phyloP scores from a whole-genome alignment of 2,797 vertebrate genomes.

The Darevskia mixta region DNA sequence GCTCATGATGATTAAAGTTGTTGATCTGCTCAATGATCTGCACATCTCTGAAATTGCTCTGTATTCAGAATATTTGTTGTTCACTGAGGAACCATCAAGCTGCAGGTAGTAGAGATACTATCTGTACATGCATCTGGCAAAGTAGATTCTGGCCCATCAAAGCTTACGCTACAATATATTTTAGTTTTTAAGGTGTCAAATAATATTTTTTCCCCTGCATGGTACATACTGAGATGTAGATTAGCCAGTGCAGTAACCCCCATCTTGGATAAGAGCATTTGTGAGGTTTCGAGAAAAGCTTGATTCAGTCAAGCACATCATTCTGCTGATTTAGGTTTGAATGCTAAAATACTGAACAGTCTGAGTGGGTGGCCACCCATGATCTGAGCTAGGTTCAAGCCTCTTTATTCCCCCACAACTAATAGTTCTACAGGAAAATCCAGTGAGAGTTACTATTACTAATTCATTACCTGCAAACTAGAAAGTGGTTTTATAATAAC shows the following conservation, averaged over 20 bases:
- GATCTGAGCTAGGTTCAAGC: background rate
- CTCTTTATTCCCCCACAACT: background rate
- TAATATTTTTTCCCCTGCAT: background rate
- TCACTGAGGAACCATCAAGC: background rate
- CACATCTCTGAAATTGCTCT: background rate
- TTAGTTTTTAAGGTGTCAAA: background rate
- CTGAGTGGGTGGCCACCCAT: background rate
- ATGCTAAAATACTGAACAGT: background rate
- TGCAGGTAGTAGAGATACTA: background rate
- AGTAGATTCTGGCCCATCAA: background rate
- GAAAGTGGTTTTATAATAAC: conserved; percentile 27
- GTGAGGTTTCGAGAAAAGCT: background rate
- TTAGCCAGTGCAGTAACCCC: background rate
- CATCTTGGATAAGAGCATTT: background rate
- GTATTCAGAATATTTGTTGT: background rate
- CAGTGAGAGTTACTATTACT: conserved; percentile 19
- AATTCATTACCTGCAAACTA: conserved; percentile 14
- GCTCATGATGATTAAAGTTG: background rate
- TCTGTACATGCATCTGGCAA: background rate
- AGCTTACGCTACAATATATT: background rate
- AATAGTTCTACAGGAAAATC: conserved; percentile 16
- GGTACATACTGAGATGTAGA: background rate
- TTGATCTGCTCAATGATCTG: background rate
- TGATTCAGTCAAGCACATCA: background rate
- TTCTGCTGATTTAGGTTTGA: background rate